A percentile compares a stretch with the other conserved stretches of the same genome.
Evolutionary conservation across 2,888 invertebrate genomes (phyloP).

Genomic region (Cataglyphis cursor): DNA sequence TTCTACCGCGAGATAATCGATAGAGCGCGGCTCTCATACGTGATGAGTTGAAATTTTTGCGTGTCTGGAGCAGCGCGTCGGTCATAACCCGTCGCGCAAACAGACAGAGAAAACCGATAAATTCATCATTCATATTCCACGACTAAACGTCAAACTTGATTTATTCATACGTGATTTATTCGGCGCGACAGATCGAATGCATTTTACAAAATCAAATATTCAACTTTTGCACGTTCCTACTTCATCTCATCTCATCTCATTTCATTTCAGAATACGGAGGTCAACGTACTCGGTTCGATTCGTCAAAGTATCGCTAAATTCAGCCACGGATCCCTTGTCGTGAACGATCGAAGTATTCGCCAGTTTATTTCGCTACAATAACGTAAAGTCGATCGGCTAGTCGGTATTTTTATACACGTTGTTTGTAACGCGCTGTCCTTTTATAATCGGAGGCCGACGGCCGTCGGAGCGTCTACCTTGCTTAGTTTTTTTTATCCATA

Average conservation of each 20-base stretch:
- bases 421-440: conserved; percentile 41
- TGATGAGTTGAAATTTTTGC: conserved; percentile 20
- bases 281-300: conserved; percentile 39
- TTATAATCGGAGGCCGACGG: conserved; percentile 50
- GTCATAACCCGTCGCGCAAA: conserved; percentile 49
- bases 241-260: background rate
- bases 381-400: conserved; percentile 45
- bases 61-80: conserved; percentile 31
- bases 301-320: conserved; percentile 31
- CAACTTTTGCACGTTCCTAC: conserved; percentile 20
- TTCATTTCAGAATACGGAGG: conserved; percentile 3
- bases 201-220: conserved; percentile 15
- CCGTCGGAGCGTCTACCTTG: conserved; percentile 42
- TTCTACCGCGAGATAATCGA: conserved; percentile 20
- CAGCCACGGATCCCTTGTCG: conserved; percentile 26
- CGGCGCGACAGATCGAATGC: background rate
- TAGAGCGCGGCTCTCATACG: conserved; percentile 33
- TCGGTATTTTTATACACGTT: conserved; percentile 63
- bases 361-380: conserved; percentile 63
- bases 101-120: conserved; percentile 62
- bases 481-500: conserved; percentile 24
- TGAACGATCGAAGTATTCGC: conserved; percentile 45
- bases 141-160: conserved; percentile 23
- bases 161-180: background rate
- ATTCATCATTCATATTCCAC: conserved; percentile 37